Evolutionary conservation across 2,113 vertebrate genomes (phyloP).

Genomic region (Phyllopteryx taeniolatus): DNA sequence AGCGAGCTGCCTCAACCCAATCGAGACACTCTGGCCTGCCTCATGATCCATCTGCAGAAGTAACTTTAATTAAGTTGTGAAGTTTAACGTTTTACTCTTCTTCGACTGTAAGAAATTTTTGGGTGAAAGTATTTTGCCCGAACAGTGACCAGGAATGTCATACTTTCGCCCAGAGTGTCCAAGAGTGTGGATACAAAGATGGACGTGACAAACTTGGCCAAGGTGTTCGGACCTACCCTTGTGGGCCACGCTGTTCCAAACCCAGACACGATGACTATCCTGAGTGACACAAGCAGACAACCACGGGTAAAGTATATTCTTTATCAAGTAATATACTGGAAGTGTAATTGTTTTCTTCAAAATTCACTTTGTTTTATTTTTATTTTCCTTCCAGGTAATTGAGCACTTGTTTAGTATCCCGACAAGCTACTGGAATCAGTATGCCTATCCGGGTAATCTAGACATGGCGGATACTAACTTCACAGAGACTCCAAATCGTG

Average conservation of each 20-base stretch:
- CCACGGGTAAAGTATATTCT: constrained; percentile 74
- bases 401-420: constrained; percentile 84
- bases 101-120: too few relatives aligned
- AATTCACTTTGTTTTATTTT: neutral
- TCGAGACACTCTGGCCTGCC: constrained; percentile 88
- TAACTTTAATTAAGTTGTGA: constrained; percentile 38
- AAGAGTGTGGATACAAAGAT: constrained; percentile 84
- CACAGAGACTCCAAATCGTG: constrained; percentile 75
- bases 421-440: constrained; percentile 83
- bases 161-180: constrained; percentile 75
- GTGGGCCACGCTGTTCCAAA: constrained; percentile 85
- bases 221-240: constrained; percentile 89
- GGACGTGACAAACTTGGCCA: constrained; percentile 83
- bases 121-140: neutral
- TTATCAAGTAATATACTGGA: neutral
- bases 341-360: neutral
- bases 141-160: neutral
- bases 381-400: constrained; percentile 72
- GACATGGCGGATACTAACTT: constrained; percentile 71
- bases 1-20: constrained; percentile 86
- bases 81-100: neutral
- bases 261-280: constrained; percentile 84
- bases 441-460: constrained; percentile 72
- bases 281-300: constrained; percentile 86
- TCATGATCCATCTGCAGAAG: constrained; percentile 91